A percentile compares a stretch with the other conserved stretches of the same genome.
These are phyloP conservation scores for Heliconius charithonia DNA, from an alignment of 2,888 invertebrate species.

Conservation along the genomic window DNA sequence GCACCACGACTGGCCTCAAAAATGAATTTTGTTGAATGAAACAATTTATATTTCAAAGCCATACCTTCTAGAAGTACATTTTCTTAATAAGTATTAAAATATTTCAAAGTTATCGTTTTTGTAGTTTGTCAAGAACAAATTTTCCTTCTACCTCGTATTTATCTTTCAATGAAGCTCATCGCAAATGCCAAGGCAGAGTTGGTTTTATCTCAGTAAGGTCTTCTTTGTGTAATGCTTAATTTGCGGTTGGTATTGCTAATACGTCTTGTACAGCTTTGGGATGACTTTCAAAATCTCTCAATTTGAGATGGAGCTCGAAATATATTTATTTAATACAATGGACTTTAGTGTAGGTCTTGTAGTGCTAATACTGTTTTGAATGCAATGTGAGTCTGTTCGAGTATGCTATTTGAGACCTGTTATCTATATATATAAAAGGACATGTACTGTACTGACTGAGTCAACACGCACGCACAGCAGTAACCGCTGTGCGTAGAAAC, in stretches of 20 bases:
- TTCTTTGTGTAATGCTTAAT: conserved; percentile 37
- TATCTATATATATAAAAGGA: no score
- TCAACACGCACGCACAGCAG: no score
- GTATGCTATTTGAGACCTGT: no score
- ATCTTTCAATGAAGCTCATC: conserved; percentile 38
- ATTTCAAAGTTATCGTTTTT: conserved; percentile 11
- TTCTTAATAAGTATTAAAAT: not conserved
- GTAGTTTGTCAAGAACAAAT: conserved; percentile 11
- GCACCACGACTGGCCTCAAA: no score
- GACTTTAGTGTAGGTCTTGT: no score
- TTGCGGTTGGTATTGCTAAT: conserved; percentile 33
- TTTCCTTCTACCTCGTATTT: conserved; percentile 34
- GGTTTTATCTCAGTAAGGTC: conserved; percentile 26
- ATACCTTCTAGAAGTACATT: no score
- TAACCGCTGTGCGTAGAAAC: no score
- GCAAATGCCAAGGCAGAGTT: conserved; percentile 34
- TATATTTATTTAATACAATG: not conserved
- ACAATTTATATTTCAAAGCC: conserved; percentile 19
- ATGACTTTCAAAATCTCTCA: conserved; percentile 20
- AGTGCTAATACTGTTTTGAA: no score
- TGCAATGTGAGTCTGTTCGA: no score
- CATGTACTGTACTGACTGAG: no score
- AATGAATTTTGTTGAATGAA: conserved; percentile 27
- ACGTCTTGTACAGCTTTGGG: conserved; percentile 26
- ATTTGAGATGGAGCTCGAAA: conserved; percentile 2